These are phyloP conservation scores for Arenaria interpres DNA, from an alignment of 2,113 vertebrate genomes.

Conservation along the genomic window DNA sequence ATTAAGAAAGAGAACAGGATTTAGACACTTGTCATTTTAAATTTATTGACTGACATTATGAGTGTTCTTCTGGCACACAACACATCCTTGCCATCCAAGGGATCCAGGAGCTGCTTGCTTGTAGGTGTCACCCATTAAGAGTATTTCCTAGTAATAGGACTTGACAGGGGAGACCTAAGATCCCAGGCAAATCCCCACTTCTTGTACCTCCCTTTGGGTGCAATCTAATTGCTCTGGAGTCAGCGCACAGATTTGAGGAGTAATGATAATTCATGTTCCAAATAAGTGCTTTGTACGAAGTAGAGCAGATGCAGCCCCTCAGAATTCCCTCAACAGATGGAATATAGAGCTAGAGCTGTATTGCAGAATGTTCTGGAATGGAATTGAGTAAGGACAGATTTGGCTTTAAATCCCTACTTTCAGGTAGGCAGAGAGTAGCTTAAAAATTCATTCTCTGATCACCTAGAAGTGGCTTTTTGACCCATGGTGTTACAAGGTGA, in stretches of 20 bases:
- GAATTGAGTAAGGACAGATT: not conserved
- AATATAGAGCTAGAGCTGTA: not conserved
- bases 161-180: not conserved
- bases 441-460: not conserved
- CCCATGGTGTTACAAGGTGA: not conserved
- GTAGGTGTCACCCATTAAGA: not conserved
- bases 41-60: not conserved
- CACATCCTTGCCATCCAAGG: not conserved
- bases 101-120: not conserved
- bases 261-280: not conserved
- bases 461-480: not conserved
- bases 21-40: not conserved
- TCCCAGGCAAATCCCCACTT: not conserved
- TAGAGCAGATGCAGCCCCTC: not conserved
- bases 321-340: slow-evolving; percentile 18
- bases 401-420: not conserved
- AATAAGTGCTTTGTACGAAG: not conserved
- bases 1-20: not conserved
- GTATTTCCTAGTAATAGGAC: not conserved
- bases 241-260: not conserved
- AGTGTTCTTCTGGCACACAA: not conserved
- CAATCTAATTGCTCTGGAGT: not conserved
- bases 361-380: not conserved
- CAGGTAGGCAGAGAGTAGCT: not conserved
- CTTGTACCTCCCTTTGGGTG: not conserved